These are phyloP conservation scores for Trichonephila clavata DNA, from an alignment of 1,140 invertebrate genomes.

Conservation along the genomic window DNA sequence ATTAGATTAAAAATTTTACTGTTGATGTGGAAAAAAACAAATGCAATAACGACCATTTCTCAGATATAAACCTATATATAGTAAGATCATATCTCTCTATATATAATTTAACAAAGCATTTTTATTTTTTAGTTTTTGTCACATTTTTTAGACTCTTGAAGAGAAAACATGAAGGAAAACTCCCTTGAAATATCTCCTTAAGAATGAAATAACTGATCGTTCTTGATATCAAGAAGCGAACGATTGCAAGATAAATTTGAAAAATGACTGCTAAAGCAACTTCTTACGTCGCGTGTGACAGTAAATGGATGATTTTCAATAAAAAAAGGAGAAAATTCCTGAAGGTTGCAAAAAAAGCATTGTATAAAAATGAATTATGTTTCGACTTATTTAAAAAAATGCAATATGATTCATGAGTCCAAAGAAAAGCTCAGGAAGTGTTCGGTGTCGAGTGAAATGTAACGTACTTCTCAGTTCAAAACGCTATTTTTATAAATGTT, in stretches of 20 bases:
- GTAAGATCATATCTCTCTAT: constrained; percentile 14
- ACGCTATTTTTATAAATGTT: neutral
- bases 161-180: constrained; percentile 37
- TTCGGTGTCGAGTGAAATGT: constrained; percentile 40
- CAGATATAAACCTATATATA: neutral
- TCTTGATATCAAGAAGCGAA: constrained; percentile 57
- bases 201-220: constrained; percentile 66
- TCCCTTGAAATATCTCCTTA: constrained; percentile 59
- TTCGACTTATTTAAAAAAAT: constrained; percentile 51
- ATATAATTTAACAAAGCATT: constrained; percentile 33
- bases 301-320: constrained; percentile 72
- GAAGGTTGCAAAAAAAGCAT: constrained; percentile 35
- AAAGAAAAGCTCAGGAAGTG: neutral
- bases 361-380: constrained; percentile 72
- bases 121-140: constrained; percentile 1
- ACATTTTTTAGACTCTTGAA: constrained; percentile 24
- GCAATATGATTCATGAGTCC: constrained; percentile 12
- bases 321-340: constrained; percentile 46
- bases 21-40: neutral
- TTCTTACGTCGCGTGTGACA: constrained; percentile 58
- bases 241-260: constrained; percentile 71
- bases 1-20: neutral
- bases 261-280: constrained; percentile 73
- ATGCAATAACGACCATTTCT: neutral
- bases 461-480: constrained; percentile 20